Percentiles rank a stretch among this genome's conserved stretches.
Evolutionary conservation across 2,113 vertebrate genomes (phyloP).

Genomic region (Scartelaos histophorus): DNA sequence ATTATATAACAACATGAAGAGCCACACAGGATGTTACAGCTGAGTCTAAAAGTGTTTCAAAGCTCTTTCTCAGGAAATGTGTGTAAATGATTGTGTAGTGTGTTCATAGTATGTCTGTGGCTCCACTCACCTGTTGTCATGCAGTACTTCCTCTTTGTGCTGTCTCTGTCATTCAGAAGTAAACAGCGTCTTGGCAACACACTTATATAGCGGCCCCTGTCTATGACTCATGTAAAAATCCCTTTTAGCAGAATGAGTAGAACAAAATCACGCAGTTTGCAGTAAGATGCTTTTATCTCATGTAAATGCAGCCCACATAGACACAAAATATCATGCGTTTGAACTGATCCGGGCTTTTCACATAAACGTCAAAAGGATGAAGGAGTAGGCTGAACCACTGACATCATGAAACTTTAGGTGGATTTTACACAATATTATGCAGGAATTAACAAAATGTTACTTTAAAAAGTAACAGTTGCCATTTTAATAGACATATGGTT

Average conservation of each 20-base stretch:
- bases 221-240: constrained; percentile 70
- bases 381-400: constrained; percentile 5
- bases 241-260: constrained; percentile 50
- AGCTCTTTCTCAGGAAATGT: constrained; percentile 30
- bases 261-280: constrained; percentile 35
- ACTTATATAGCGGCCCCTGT: constrained; percentile 57
- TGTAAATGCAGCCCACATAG: constrained; percentile 65
- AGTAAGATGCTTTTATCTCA: constrained; percentile 15
- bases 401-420: constrained; percentile 3
- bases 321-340: constrained; percentile 14
- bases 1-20: background rate
- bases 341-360: constrained; percentile 21
- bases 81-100: background rate
- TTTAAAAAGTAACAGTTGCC: background rate
- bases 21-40: constrained; percentile 44
- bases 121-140: constrained; percentile 59
- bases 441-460: background rate
- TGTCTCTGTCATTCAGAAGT: constrained; percentile 29
- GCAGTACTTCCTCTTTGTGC: constrained; percentile 53
- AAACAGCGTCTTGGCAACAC: constrained; percentile 30
- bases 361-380: constrained; percentile 12
- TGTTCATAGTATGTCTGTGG: constrained; percentile 14
- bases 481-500: background rate
- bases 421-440: constrained; percentile 1
- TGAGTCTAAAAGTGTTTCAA: constrained; percentile 19